These are phyloP conservation scores for Chrysochloris asiatica DNA, from an alignment of 2,113 vertebrate genomes.

Conservation along the genomic window DNA sequence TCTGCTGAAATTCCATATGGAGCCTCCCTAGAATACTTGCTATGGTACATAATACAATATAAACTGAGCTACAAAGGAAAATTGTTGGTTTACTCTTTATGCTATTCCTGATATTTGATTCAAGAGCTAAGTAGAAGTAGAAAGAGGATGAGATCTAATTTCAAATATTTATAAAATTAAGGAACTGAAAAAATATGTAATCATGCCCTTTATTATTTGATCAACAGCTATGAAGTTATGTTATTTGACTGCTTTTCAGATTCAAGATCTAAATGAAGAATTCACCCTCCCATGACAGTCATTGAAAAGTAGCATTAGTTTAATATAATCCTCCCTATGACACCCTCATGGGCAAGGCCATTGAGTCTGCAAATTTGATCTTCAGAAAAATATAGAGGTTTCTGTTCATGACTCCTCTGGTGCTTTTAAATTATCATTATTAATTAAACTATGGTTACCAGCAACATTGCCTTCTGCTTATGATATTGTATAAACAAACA, in stretches of 20 bases:
- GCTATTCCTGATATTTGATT: slow-evolving; percentile 27
- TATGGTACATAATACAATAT: slow-evolving; percentile 26
- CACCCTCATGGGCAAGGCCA: background rate
- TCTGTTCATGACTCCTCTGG: slow-evolving; percentile 10
- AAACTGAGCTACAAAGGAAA: background rate
- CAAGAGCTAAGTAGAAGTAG: slow-evolving; percentile 20
- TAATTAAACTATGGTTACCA: slow-evolving; percentile 16
- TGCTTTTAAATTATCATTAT: slow-evolving; percentile 25
- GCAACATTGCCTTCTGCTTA: background rate
- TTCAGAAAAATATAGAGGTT: slow-evolving; percentile 40
- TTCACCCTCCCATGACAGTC: slow-evolving; percentile 47
- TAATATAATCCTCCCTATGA: slow-evolving; percentile 16
- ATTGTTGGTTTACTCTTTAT: background rate
- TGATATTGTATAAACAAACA: background rate
- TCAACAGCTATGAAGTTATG: background rate
- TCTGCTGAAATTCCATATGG: background rate
- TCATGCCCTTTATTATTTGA: slow-evolving; percentile 21
- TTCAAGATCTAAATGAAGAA: slow-evolving; percentile 58
- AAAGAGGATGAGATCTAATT: background rate
- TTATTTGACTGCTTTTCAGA: slow-evolving; percentile 42
- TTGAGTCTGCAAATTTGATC: slow-evolving; percentile 23
- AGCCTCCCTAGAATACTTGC: background rate
- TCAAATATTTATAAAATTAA: slow-evolving; percentile 40
- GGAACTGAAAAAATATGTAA: background rate
- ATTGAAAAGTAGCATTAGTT: slow-evolving; percentile 49